A percentile compares a stretch with the other conserved stretches of the same genome.
These are phyloP conservation scores for Diplosoma virens DNA, from an alignment of 23 tunicate species.

Conservation along the genomic window DNA sequence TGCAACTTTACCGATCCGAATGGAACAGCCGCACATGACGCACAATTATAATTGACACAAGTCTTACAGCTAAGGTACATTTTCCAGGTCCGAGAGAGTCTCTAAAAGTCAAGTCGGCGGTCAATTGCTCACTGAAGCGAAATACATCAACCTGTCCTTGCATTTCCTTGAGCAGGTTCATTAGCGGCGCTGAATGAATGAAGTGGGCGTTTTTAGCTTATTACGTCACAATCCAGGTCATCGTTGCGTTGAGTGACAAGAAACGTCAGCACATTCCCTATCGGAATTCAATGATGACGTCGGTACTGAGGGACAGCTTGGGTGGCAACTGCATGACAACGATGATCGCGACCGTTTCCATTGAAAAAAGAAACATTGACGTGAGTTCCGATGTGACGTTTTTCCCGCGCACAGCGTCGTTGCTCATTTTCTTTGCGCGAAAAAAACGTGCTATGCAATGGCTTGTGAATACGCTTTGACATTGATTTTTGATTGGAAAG, in stretches of 20 bases:
- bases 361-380: conserved; percentile 73
- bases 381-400: no score
- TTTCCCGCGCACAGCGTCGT: no score
- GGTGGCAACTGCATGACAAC: conserved; percentile 99
- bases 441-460: no score
- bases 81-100: conserved; percentile 80
- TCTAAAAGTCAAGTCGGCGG: conserved; percentile 86
- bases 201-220: no score
- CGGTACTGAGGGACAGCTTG: conserved; percentile 87
- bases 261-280: conserved; percentile 94
- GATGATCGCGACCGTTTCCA: conserved; percentile 92
- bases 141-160: conserved; percentile 90
- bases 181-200: no score
- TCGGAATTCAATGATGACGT: conserved; percentile 96
- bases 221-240: conserved; percentile 37
- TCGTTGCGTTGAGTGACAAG: conserved; percentile 82
- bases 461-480: no score
- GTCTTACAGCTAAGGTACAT: no score
- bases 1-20: no score
- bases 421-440: no score
- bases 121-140: conserved; percentile 86
- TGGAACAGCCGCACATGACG: no score
- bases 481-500: no score
- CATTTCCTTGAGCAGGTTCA: conserved; percentile 95
- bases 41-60: no score